A percentile compares a stretch with the other conserved stretches of the same genome.
Evolutionary conservation across 1,140 invertebrate genomes (phyloP).

Genomic region (Pogonomyrmex californicus): DNA sequence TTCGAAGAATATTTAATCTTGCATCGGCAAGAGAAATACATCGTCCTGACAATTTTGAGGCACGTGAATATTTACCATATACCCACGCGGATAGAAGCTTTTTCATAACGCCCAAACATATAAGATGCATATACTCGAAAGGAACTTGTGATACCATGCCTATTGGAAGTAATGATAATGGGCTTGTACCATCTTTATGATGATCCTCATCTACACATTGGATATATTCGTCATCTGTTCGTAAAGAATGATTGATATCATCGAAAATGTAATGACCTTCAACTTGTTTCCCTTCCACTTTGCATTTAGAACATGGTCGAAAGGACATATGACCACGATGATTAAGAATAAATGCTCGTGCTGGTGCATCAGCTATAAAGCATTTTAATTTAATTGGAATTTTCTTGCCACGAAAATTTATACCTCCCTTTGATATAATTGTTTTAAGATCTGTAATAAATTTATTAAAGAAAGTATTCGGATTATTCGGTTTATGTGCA

Average conservation of each 20-base stretch:
- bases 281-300: not conserved
- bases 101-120: conserved; percentile 30
- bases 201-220: not conserved
- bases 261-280: not conserved
- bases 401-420: not conserved
- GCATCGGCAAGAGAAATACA: not conserved
- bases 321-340: not conserved
- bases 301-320: not conserved
- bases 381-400: not conserved
- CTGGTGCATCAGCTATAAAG: not conserved
- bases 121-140: conserved; percentile 29
- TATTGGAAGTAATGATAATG: not conserved
- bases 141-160: too few relatives aligned
- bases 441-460: too few relatives aligned
- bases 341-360: not conserved
- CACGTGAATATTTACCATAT: conserved; percentile 12
- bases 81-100: conserved; percentile 39
- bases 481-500: too few relatives aligned
- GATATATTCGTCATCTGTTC: not conserved
- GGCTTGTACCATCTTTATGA: not conserved
- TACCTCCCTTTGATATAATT: not conserved
- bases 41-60: conserved; percentile 4
- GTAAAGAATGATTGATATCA: not conserved
- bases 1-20: conserved; percentile 15
- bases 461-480: too few relatives aligned